Percentiles rank a stretch among this genome's conserved stretches.
Evolutionary conservation across 1,140 invertebrate genomes (phyloP).

Genomic region (Drosophila littoralis): DNA sequence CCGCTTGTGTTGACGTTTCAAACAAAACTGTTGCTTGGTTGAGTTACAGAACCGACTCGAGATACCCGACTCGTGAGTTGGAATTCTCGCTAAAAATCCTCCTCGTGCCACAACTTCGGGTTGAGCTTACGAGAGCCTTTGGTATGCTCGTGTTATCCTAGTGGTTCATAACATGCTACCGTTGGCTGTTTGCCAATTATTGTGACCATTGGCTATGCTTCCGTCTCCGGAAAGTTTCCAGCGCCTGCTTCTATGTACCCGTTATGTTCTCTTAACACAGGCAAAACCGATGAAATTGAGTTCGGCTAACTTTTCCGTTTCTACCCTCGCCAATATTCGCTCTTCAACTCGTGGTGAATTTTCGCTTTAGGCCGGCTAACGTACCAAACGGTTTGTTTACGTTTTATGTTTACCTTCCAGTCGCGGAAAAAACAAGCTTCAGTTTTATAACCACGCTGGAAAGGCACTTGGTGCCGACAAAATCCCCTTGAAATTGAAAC

Average conservation of each 20-base stretch:
- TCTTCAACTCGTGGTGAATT: slow-evolving; percentile 50
- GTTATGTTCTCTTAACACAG: neutral
- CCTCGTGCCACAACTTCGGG: slow-evolving; percentile 10
- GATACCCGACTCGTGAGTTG: neutral
- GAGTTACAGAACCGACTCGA: slow-evolving; percentile 28
- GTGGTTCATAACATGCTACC: slow-evolving; percentile 43
- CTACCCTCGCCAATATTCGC: neutral
- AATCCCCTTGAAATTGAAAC: neutral
- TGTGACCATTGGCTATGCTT: slow-evolving; percentile 20
- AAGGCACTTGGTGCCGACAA: neutral
- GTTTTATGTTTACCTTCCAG: slow-evolving; percentile 71
- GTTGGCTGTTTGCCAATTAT: slow-evolving; percentile 69
- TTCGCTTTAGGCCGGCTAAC: slow-evolving; percentile 19
- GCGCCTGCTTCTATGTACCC: slow-evolving; percentile 54
- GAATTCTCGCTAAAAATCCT: neutral
- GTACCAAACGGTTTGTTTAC: slow-evolving; percentile 58
- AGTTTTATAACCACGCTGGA: slow-evolving; percentile 18
- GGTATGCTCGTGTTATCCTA: neutral
- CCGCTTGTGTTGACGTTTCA: slow-evolving; percentile 76
- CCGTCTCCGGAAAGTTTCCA: slow-evolving; percentile 58
- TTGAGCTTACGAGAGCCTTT: neutral
- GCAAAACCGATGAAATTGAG: slow-evolving; percentile 11
- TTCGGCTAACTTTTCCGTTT: neutral
- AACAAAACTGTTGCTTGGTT: slow-evolving; percentile 75
- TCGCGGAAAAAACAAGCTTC: slow-evolving; percentile 39